These are phyloP conservation scores for Parambassis ranga DNA, from an alignment of 2,797 vertebrate genomes.

Conservation along the genomic window DNA sequence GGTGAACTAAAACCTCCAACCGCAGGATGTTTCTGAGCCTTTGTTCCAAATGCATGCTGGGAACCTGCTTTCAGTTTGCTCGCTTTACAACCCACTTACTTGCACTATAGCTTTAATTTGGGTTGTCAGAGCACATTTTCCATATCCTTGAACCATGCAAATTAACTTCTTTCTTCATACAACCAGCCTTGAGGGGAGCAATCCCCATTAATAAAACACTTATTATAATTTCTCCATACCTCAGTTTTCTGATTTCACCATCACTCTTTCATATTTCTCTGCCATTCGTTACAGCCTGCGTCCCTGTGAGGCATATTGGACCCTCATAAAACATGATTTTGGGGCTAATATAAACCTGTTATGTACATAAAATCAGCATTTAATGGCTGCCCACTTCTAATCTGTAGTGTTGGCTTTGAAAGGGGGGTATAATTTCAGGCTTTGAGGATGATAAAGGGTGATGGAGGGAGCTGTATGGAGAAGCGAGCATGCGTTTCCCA, in stretches of 20 bases:
- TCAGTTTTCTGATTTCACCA: conserved; percentile 56
- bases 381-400: conserved; percentile 73
- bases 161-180: conserved; percentile 59
- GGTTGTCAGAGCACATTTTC: conserved; percentile 62
- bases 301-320: conserved; percentile 24
- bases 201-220: conserved; percentile 54
- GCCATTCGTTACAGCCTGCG: conserved; percentile 67
- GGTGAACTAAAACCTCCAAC: neutral
- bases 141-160: conserved; percentile 63
- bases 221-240: conserved; percentile 64
- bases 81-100: conserved; percentile 23
- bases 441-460: conserved; percentile 76
- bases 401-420: conserved; percentile 69
- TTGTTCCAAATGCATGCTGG: neutral
- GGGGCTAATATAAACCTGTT: conserved; percentile 76
- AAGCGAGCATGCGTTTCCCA: conserved; percentile 89
- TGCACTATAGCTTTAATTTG: conserved; percentile 30
- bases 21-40: neutral
- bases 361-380: conserved; percentile 76
- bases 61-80: conserved; percentile 22
- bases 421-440: conserved; percentile 71
- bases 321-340: conserved; percentile 58
- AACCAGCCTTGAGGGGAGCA: conserved; percentile 31
- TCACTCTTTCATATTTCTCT: conserved; percentile 67
- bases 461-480: conserved; percentile 68